Evolutionary conservation across 1,140 invertebrate genomes (phyloP).

Genomic region (Oryzaephilus surinamensis): DNA sequence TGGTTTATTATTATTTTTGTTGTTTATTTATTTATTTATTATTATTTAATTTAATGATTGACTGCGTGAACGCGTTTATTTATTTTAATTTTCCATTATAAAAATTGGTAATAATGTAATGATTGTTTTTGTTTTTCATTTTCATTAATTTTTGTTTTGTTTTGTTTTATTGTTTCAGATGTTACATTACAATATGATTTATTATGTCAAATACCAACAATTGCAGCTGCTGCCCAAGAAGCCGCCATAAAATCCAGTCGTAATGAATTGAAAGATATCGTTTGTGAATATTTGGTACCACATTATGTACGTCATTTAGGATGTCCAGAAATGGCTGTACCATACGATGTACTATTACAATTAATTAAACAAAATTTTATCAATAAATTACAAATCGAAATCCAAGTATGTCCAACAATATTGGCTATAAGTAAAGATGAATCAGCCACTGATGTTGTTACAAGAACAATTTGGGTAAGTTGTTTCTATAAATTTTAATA

Average conservation of each 20-base stretch:
- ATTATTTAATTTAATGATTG: no score
- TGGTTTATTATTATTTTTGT: no score
- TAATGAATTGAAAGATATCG: constrained; percentile 23
- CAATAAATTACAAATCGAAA: constrained; percentile 26
- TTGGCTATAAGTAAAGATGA: constrained; percentile 26
- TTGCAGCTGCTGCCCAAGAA: constrained; percentile 26
- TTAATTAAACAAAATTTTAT: constrained; percentile 28
- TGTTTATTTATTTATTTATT: no score
- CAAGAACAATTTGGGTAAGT: constrained; percentile 27
- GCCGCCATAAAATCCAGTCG: constrained; percentile 20
- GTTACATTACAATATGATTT: no score
- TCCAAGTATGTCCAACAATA: constrained; percentile 32
- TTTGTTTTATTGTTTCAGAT: no score
- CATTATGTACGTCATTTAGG: constrained; percentile 29
- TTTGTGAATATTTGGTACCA: constrained; percentile 27
- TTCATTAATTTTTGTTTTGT: no score
- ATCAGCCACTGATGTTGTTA: constrained; percentile 15
- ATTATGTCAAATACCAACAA: constrained; percentile 28
- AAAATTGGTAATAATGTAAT: no score
- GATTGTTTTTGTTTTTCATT: no score
- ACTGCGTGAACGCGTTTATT: no score
- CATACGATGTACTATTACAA: constrained; percentile 22
- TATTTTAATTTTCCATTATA: no score
- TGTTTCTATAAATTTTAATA: constrained; percentile 1
- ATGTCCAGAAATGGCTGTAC: constrained; percentile 20